Conservation (phyloP, 2,888 invertebrate genomes). For the Hydriomena furcata region DNA sequence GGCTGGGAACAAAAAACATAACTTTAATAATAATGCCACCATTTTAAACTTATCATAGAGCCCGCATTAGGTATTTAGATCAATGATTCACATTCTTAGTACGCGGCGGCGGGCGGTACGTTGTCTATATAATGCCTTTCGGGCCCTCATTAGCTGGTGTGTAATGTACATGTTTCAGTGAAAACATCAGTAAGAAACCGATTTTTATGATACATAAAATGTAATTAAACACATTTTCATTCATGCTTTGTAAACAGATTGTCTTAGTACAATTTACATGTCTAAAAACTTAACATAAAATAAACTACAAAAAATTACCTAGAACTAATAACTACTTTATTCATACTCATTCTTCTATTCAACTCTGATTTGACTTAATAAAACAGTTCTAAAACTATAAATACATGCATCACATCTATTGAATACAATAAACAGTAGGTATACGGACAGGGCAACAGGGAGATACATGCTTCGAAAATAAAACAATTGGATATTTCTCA, state of each 20-base stretch:
- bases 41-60: background rate
- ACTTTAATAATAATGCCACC: background rate
- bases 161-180: background rate
- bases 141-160: background rate
- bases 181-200: background rate
- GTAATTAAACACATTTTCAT: no score
- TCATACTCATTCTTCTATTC: no score
- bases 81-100: background rate
- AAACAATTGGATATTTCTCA: background rate
- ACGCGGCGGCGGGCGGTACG: background rate
- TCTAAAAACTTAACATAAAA: no score
- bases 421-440: no score
- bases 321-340: no score
- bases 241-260: no score
- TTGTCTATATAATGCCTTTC: background rate
- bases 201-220: background rate
- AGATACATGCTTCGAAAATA: background rate
- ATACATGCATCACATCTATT: background rate
- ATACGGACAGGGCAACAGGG: background rate
- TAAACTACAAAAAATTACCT: no score
- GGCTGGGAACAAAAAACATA: slow-evolving; percentile 62
- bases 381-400: background rate
- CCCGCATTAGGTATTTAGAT: slow-evolving; percentile 1
- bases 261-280: no score
- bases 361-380: no score